Conservation (phyloP, 2,888 invertebrate species). For the Orthosia gothica region DNA sequence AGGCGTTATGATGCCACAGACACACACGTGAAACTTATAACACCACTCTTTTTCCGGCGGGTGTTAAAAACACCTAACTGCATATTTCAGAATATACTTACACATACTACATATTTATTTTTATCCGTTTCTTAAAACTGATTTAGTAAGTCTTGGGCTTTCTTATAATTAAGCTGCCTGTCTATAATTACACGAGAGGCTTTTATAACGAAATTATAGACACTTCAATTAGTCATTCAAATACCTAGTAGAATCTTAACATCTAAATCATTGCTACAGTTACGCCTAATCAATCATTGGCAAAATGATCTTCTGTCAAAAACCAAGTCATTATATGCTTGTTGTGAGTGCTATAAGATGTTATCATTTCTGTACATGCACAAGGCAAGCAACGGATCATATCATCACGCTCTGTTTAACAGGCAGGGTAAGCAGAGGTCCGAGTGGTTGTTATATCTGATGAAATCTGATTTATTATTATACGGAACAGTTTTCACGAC, state of each 20-base stretch:
- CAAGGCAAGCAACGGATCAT: constrained; percentile 52
- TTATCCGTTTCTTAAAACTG: background rate
- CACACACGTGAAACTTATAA: no score
- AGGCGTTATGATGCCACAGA: no score
- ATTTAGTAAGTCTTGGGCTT: background rate
- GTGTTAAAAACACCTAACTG: no score
- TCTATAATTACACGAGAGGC: no score
- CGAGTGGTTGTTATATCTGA: constrained; percentile 21
- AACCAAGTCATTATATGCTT: constrained; percentile 39
- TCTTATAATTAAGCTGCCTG: no score
- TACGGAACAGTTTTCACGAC: constrained; percentile 1
- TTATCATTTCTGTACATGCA: constrained; percentile 55
- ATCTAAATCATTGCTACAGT: constrained; percentile 1
- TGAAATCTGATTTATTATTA: constrained; percentile 20
- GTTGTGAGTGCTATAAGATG: constrained; percentile 47
- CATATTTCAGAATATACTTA: no score
- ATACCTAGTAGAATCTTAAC: background rate
- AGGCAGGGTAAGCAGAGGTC: constrained; percentile 26
- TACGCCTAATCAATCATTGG: constrained; percentile 34
- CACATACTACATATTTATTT: background rate
- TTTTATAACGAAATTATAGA: background rate
- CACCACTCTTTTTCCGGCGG: no score
- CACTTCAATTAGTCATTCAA: background rate
- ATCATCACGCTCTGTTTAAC: constrained; percentile 43
- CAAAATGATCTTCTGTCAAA: constrained; percentile 33